phyloP scores from a whole-genome alignment of 2,113 vertebrate species.

The Amblyornis subalaris region DNA sequence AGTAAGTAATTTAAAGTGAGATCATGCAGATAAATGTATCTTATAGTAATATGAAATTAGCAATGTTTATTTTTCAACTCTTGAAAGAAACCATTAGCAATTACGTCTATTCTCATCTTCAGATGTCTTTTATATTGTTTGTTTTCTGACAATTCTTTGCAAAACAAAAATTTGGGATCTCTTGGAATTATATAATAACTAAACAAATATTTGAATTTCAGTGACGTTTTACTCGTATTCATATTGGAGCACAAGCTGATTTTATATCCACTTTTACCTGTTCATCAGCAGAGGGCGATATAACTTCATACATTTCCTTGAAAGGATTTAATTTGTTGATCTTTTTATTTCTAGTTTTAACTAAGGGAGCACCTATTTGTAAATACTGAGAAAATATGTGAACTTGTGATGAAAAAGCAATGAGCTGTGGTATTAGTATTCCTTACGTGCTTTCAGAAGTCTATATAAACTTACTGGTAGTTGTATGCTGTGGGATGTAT shows the following conservation, averaged over 20 bases:
- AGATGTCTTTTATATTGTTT: neutral
- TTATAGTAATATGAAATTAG: neutral
- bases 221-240: neutral
- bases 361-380: slow-evolving; percentile 25
- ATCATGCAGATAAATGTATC: neutral
- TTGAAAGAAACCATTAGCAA: neutral
- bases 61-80: neutral
- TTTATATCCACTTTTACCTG: slow-evolving; percentile 5
- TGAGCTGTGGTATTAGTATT: slow-evolving; percentile 45
- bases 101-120: neutral
- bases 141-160: neutral
- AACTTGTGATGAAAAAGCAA: slow-evolving; percentile 38
- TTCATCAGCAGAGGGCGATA: slow-evolving; percentile 71
- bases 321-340: slow-evolving; percentile 21
- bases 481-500: neutral
- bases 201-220: neutral
- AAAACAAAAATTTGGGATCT: neutral
- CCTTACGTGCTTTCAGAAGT: neutral
- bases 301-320: slow-evolving; percentile 15
- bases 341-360: slow-evolving; percentile 29
- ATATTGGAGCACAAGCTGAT: neutral
- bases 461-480: neutral
- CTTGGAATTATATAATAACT: neutral
- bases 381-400: slow-evolving; percentile 46
- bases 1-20: neutral